Evolutionary conservation across 2,113 vertebrate genomes (phyloP), one percentile per base, ranked within the genome.

Genomic region (Chiloscyllium plagiosum): DNA sequence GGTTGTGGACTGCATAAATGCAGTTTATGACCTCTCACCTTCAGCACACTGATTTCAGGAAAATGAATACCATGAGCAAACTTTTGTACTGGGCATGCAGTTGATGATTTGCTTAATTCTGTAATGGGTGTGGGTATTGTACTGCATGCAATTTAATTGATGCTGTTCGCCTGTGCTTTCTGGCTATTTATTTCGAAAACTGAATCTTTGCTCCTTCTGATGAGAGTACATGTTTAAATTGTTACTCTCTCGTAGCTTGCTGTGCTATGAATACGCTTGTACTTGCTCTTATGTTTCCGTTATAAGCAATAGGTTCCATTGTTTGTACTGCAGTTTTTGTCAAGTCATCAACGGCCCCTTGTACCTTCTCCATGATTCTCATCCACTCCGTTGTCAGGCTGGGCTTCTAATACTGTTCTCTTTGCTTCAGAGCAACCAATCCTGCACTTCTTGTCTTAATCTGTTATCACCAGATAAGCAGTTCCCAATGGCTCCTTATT

Each of bases 141-240:
- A 65, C 61, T 66, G 89, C 89, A 93, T 90, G 87, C 29, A 90
- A 90, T 89, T 89, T 61, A 56, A 61, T 66, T 93, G 61, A 19
- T 93, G 89, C 66, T 66, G 61, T 93, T 93, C n/a, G 89, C 89
- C 33, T 93, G 61, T 93, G 89, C 89, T 93, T 93, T 93, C 80
- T 17, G 33, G 89, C 87, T 90, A 93, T 66, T 93, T 93, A 65
- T 93, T 17, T 93, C 66, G 61, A 61, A 66, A 66, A 65, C 89
- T 68, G 61, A 68, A 93, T 8, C 37, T 83, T 66, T 65, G 17
- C 37, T 93, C 89, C 19, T 65, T 92, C 19, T 22, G 80, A 83
- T 22, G 15, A 66, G 33, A 33, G 15, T 66, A 7, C 19, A n/a
- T 37, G 80, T 42, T 92, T 92, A 33, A 65, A n/a, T 65, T 8